Conservation (phyloP, 2,113 vertebrate species). For the Sinocyclocheilus maitianheensis region DNA sequence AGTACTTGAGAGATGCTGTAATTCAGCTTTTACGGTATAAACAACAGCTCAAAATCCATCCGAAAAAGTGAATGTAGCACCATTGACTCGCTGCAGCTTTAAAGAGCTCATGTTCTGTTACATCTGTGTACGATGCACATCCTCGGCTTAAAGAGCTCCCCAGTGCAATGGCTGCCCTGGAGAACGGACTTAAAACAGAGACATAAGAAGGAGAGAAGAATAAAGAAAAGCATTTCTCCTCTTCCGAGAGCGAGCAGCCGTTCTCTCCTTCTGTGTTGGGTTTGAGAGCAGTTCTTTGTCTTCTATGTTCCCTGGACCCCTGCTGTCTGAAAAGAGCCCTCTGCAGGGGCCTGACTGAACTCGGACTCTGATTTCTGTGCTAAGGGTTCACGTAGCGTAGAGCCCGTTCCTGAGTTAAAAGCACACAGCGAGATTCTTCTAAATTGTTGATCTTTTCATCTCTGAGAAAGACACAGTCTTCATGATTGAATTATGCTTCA, state of each 20-base stretch:
- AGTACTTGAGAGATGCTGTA: slow-evolving; percentile 12
- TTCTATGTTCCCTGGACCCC: slow-evolving; percentile 55
- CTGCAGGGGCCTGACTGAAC: slow-evolving; percentile 43
- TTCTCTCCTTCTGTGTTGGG: slow-evolving; percentile 63
- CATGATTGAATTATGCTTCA: not conserved
- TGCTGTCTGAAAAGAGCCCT: slow-evolving; percentile 41
- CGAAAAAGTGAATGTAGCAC: slow-evolving; percentile 19
- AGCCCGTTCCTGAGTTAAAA: slow-evolving; percentile 17
- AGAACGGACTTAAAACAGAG: slow-evolving; percentile 72
- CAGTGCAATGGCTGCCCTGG: slow-evolving; percentile 68
- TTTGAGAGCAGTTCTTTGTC: slow-evolving; percentile 71
- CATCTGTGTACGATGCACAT: slow-evolving; percentile 60
- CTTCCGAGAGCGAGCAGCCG: slow-evolving; percentile 44
- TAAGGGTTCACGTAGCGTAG: slow-evolving; percentile 19
- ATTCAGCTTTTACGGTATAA: slow-evolving; percentile 22
- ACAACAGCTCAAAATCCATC: slow-evolving; percentile 23
- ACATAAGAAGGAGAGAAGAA: slow-evolving; percentile 65
- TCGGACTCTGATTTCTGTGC: slow-evolving; percentile 31
- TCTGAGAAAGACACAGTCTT: not conserved
- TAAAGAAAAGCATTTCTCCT: slow-evolving; percentile 49
- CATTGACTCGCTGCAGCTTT: slow-evolving; percentile 8
- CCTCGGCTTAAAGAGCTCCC: slow-evolving; percentile 72
- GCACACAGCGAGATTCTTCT: slow-evolving; percentile 8
- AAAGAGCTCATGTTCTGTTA: slow-evolving; percentile 43
- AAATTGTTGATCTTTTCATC: slow-evolving; percentile 13